Percentiles rank a stretch among this genome's conserved stretches.
Evolutionary conservation across 1,140 invertebrate genomes (phyloP).

Genomic region (Drosophila tristis): DNA sequence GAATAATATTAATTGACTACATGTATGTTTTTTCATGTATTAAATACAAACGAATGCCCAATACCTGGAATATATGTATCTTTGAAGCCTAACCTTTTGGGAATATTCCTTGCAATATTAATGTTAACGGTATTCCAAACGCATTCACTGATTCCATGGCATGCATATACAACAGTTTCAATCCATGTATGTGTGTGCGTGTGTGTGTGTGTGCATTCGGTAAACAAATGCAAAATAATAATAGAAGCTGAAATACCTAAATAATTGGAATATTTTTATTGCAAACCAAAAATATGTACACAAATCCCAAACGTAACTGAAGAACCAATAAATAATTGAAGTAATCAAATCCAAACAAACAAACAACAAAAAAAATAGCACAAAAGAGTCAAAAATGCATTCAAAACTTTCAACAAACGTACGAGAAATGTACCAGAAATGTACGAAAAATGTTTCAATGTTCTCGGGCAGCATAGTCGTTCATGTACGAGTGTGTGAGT

Average conservation of each 20-base stretch:
- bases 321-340: slow-evolving; percentile 39
- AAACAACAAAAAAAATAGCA: neutral
- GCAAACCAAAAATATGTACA: slow-evolving; percentile 17
- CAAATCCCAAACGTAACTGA: slow-evolving; percentile 19
- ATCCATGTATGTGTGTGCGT: slow-evolving; percentile 2
- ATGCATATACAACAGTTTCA: slow-evolving; percentile 31
- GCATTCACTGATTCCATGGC: neutral
- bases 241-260: slow-evolving; percentile 38
- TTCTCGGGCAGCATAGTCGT: slow-evolving; percentile 27
- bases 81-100: too few relatives aligned
- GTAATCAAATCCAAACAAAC: slow-evolving; percentile 4
- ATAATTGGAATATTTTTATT: slow-evolving; percentile 45
- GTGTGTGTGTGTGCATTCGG: slow-evolving; percentile 14
- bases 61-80: too few relatives aligned
- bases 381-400: slow-evolving; percentile 54
- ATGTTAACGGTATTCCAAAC: neutral
- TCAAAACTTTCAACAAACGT: slow-evolving; percentile 70
- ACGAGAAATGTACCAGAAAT: slow-evolving; percentile 46
- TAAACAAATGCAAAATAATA: slow-evolving; percentile 45
- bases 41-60: too few relatives aligned
- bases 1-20: too few relatives aligned
- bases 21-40: too few relatives aligned
- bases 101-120: too few relatives aligned
- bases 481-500: slow-evolving; percentile 24
- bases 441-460: slow-evolving; percentile 64